These are phyloP conservation scores for Cyanoderma ruficeps DNA, from an alignment of 2,113 vertebrate genomes.

Conservation along the genomic window DNA sequence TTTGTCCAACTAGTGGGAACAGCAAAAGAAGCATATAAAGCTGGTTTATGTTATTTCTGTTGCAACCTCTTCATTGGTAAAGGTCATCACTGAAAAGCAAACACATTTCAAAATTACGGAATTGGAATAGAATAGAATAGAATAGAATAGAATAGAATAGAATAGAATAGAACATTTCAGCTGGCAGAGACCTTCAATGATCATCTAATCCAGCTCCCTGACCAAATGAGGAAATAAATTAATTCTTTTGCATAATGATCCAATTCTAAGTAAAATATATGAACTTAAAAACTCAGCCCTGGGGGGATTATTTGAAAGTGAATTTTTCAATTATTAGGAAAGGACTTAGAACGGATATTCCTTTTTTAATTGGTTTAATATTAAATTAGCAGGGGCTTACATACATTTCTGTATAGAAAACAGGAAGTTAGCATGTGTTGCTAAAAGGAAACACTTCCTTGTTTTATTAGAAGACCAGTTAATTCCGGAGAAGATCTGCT, in stretches of 20 bases:
- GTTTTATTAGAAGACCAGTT: neutral
- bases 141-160: no score
- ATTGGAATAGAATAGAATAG: neutral
- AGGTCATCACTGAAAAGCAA: neutral
- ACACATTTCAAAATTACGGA: neutral
- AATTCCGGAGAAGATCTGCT: neutral
- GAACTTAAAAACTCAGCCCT: neutral
- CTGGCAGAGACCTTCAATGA: neutral
- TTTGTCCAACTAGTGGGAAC: neutral
- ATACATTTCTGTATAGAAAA: neutral
- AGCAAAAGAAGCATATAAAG: neutral
- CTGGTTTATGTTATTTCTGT: neutral
- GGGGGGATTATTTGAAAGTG: neutral
- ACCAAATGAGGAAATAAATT: neutral
- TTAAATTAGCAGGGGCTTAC: neutral
- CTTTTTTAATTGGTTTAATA: neutral
- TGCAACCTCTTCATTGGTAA: neutral
- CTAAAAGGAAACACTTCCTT: neutral
- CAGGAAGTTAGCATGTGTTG: neutral
- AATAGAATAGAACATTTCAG: neutral
- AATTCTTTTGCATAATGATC: neutral
- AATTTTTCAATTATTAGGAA: neutral
- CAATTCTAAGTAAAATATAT: neutral
- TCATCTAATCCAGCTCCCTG: neutral
- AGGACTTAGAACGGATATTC: neutral